A percentile compares a stretch with the other conserved stretches of the same genome.
Conservation (phyloP, 1,140 invertebrate genomes). For the Papilio polytes region DNA sequence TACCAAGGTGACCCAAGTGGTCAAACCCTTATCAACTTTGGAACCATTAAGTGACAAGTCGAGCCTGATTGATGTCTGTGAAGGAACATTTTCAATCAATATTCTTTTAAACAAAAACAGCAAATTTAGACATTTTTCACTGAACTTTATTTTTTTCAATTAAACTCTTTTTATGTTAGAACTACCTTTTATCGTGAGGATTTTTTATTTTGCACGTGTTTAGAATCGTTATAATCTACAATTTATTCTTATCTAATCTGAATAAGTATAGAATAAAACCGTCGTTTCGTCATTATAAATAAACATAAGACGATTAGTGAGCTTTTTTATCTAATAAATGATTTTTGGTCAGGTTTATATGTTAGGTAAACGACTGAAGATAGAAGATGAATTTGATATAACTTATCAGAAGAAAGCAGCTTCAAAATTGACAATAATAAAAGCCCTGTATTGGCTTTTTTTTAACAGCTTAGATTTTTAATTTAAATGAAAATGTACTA, state of each 20-base stretch:
- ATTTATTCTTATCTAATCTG: neutral
- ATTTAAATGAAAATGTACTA: too few relatives aligned
- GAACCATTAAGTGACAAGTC: neutral
- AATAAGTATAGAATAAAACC: neutral
- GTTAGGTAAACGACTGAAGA: neutral
- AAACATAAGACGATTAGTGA: neutral
- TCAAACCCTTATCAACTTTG: neutral
- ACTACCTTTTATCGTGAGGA: neutral
- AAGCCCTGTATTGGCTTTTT: too few relatives aligned
- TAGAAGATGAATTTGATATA: neutral
- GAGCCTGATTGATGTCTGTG: neutral
- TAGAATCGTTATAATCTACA: neutral
- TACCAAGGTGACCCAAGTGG: neutral
- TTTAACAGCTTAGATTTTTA: too few relatives aligned
- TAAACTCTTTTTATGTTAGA: neutral
- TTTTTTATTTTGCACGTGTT: neutral
- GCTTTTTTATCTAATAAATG: neutral
- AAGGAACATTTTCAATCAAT: neutral
- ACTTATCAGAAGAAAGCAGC: too few relatives aligned
- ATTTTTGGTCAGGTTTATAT: neutral
- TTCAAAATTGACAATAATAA: too few relatives aligned
- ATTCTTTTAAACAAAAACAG: neutral
- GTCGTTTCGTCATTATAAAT: neutral
- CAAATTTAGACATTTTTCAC: neutral
- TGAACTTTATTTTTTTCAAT: neutral